Evolutionary conservation across 2,113 vertebrate species (phyloP).

Genomic region (Chunga burmeisteri): DNA sequence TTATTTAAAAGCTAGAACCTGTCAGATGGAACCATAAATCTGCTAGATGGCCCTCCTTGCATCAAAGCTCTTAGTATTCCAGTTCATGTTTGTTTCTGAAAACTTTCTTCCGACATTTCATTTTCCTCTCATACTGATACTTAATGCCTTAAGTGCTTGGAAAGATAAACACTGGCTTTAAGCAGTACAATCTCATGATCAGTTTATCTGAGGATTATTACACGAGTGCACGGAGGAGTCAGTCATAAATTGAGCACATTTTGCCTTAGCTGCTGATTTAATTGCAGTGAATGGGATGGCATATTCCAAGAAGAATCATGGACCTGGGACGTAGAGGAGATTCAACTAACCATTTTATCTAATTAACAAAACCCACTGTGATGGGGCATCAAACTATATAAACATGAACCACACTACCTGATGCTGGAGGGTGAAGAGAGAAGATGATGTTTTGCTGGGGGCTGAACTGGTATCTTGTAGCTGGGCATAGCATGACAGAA

Average conservation of each 20-base stretch:
- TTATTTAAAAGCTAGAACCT: background rate
- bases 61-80: background rate
- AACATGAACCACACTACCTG: background rate
- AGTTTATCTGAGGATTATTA: constrained; percentile 61
- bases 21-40: background rate
- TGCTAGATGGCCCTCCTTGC: background rate
- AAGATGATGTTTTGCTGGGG: background rate
- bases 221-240: background rate
- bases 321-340: background rate
- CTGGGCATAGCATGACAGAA: background rate
- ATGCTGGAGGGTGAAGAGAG: background rate
- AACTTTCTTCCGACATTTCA: constrained; percentile 11
- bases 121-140: constrained; percentile 32
- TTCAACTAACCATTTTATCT: background rate
- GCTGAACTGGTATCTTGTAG: background rate
- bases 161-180: constrained; percentile 63
- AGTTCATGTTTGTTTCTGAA: background rate
- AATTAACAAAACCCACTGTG: background rate
- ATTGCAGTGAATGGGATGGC: background rate
- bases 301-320: background rate
- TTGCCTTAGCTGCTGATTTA: background rate
- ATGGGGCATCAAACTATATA: background rate
- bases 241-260: constrained; percentile 1
- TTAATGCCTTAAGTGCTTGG: constrained; percentile 59
- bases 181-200: constrained; percentile 34